phyloP scores from a whole-genome alignment of 2,888 invertebrate species.

The Aleiodes alternator region DNA sequence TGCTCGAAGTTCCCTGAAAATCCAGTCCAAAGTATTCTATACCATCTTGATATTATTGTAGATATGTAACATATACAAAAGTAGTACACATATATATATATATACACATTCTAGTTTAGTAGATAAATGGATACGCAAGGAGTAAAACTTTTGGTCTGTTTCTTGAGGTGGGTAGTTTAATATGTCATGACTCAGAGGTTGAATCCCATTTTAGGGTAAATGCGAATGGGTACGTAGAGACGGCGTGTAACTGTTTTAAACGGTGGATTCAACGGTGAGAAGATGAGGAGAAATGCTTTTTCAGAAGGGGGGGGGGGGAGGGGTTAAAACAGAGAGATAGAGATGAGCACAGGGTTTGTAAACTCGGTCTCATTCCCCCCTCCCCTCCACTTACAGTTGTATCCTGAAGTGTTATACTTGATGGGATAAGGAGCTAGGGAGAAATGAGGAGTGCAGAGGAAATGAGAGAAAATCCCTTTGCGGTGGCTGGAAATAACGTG shows the following conservation, averaged over 20 bases:
- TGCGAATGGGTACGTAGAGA: conserved; percentile 14
- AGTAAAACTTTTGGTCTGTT: conserved; percentile 8
- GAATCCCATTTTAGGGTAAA: conserved; percentile 14
- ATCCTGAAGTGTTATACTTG: conserved; percentile 19
- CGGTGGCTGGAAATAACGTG: conserved; percentile 53
- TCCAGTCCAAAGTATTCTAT: neutral
- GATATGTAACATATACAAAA: conserved; percentile 6
- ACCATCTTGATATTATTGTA: conserved; percentile 6
- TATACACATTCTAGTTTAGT: neutral
- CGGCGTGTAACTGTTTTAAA: conserved; percentile 36
- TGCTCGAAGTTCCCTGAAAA: neutral
- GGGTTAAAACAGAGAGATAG: conserved; percentile 5
- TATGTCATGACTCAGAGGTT: conserved; percentile 27
- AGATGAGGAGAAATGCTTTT: too few species aligned
- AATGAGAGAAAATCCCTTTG: conserved; percentile 43
- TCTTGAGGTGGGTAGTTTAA: conserved; percentile 37
- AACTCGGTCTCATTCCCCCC: neutral
- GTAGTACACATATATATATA: neutral
- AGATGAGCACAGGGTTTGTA: conserved; percentile 13
- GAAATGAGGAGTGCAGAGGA: neutral
- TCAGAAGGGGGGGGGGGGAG: neutral
- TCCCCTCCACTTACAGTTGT: neutral
- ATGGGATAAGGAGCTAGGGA: conserved; percentile 7
- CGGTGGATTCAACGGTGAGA: conserved; percentile 6
- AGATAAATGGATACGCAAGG: neutral